Conservation (phyloP, 2,888 invertebrate species). For the Rhopalosiphum nymphaeae region DNA sequence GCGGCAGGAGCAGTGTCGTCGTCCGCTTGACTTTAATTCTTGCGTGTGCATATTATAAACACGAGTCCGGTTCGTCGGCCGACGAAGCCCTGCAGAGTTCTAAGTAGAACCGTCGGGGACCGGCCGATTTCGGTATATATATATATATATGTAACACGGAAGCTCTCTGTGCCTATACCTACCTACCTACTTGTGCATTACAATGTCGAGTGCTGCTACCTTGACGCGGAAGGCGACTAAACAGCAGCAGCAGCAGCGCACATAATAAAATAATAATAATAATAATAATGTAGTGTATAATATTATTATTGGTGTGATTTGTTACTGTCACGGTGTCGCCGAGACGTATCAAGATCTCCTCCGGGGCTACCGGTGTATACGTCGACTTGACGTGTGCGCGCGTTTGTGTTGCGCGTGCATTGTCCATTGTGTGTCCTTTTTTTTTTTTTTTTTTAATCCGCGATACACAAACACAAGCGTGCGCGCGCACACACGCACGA, state of each 20-base stretch:
- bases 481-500: not conserved
- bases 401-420: not conserved
- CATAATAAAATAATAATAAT: not conserved
- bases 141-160: constrained; percentile 34
- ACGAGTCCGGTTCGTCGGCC: too few relatives aligned
- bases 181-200: not conserved
- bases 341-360: constrained; percentile 56
- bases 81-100: not conserved
- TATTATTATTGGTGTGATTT: constrained; percentile 35
- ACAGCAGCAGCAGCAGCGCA: not conserved
- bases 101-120: not conserved
- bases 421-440: constrained; percentile 56
- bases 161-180: not conserved
- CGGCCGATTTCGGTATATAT: not conserved
- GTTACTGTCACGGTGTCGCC: constrained; percentile 59
- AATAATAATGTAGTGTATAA: not conserved
- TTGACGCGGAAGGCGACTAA: not conserved
- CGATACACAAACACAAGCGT: constrained; percentile 4
- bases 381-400: not conserved
- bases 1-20: not conserved
- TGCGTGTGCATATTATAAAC: too few relatives aligned
- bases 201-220: not conserved
- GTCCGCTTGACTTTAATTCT: not conserved
- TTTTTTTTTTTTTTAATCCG: constrained; percentile 49
- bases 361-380: constrained; percentile 45